A percentile compares a stretch with the other conserved stretches of the same genome.
These are phyloP conservation scores for Anarhynchus alexandrinus DNA, from an alignment of 2,113 vertebrate genomes.

Conservation along the genomic window DNA sequence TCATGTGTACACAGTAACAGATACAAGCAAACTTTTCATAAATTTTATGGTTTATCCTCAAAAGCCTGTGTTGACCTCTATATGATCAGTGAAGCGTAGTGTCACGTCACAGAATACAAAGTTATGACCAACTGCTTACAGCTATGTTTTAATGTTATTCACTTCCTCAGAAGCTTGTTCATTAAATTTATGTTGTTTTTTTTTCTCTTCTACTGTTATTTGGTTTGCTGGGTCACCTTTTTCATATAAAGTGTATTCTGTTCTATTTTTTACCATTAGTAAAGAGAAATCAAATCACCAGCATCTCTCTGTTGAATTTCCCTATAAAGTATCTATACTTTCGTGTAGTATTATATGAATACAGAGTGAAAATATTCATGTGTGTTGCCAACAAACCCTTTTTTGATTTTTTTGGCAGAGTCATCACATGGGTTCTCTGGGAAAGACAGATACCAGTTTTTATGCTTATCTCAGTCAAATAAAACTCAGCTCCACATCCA, in stretches of 20 bases:
- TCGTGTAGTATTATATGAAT: background rate
- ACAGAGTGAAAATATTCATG: background rate
- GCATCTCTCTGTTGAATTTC: background rate
- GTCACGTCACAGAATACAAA: background rate
- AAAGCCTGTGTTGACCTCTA: background rate
- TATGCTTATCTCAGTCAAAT: background rate
- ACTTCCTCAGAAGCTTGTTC: background rate
- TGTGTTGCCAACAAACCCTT: background rate
- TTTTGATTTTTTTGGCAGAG: background rate
- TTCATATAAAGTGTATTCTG: background rate
- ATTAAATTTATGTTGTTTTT: background rate
- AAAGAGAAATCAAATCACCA: background rate
- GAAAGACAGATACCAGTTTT: background rate
- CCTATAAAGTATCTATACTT: background rate
- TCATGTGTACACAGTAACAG: background rate
- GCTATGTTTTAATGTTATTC: background rate
- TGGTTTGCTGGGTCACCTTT: background rate
- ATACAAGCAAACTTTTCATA: background rate
- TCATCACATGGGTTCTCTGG: rapidly evolving
- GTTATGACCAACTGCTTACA: background rate
- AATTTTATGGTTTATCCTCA: background rate
- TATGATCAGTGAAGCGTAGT: background rate
- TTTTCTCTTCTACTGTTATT: background rate
- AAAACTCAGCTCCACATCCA: background rate
- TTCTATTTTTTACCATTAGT: background rate